A percentile compares a stretch with the other conserved stretches of the same genome.
Evolutionary conservation across 2,888 invertebrate species (phyloP).

Genomic region (Lingula anatina): DNA sequence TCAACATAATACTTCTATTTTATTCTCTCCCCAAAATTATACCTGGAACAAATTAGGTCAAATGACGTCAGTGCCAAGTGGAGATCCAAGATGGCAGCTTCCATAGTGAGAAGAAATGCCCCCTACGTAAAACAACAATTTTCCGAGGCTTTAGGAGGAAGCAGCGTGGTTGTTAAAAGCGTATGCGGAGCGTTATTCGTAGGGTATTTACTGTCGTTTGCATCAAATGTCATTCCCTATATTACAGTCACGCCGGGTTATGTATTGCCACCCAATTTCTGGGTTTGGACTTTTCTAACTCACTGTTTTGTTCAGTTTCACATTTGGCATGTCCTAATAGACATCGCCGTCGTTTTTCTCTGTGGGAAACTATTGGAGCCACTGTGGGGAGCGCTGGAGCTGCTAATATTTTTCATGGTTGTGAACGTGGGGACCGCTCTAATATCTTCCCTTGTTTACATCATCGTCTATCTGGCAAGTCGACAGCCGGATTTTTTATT

Average conservation of each 20-base stretch:
- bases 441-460: constrained; percentile 80
- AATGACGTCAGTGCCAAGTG: too few relatives aligned
- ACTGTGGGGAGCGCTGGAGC: constrained; percentile 87
- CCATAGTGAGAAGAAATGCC: constrained; percentile 73
- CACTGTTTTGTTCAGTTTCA: constrained; percentile 94
- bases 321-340: constrained; percentile 89
- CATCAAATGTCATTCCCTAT: constrained; percentile 62
- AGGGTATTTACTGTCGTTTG: constrained; percentile 85
- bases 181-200: constrained; percentile 82
- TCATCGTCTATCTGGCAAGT: constrained; percentile 82
- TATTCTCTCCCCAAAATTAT: too few relatives aligned
- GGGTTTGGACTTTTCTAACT: constrained; percentile 78
- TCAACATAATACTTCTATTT: too few relatives aligned
- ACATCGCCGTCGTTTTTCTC: constrained; percentile 85
- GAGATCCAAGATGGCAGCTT: constrained; percentile 39
- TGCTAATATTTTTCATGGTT: constrained; percentile 86
- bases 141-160: constrained; percentile 81
- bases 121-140: constrained; percentile 84
- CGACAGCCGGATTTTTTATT: constrained; percentile 82
- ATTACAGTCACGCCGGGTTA: constrained; percentile 80
- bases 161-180: constrained; percentile 87
- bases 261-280: constrained; percentile 76
- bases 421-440: constrained; percentile 89
- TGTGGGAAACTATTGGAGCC: constrained; percentile 96
- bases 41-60: too few relatives aligned